Conservation (phyloP, 2,888 invertebrate genomes). For the Chrysopilus asiliformis region DNA sequence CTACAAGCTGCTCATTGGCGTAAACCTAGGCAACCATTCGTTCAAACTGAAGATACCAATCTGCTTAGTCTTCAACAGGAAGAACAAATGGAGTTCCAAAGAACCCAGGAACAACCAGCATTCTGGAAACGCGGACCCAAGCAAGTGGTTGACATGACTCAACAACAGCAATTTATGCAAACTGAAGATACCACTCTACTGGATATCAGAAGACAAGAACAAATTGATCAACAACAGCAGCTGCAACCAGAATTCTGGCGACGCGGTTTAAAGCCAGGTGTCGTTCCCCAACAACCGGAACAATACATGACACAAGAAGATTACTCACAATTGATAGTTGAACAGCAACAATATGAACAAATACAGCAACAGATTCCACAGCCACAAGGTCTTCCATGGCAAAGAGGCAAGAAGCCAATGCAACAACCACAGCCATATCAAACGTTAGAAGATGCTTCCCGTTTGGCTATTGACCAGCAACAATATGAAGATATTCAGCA, state of each 20-base stretch:
- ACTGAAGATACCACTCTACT: slow-evolving; percentile 12
- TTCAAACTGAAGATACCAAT: slow-evolving; percentile 11
- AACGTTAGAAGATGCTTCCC: too few species aligned
- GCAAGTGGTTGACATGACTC: slow-evolving; percentile 8
- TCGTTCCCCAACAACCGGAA: too few species aligned
- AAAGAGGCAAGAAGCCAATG: slow-evolving; percentile 14
- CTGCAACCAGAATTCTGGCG: background rate
- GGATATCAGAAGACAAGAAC: background rate
- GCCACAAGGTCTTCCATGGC: slow-evolving; percentile 15
- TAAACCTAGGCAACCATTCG: slow-evolving; percentile 8
- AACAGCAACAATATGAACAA: slow-evolving; percentile 24
- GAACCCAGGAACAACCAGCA: slow-evolving; percentile 17
- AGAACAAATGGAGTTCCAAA: slow-evolving; percentile 13
- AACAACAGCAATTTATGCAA: slow-evolving; percentile 16
- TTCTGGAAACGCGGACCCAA: slow-evolving; percentile 20
- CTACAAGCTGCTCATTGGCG: slow-evolving; percentile 16
- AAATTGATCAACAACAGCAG: background rate
- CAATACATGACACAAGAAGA: background rate
- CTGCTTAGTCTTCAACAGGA: slow-evolving; percentile 11
- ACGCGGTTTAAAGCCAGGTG: too few species aligned
- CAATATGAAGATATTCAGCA: slow-evolving; percentile 25
- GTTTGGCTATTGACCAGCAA: too few species aligned
- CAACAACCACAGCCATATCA: slow-evolving; percentile 13
- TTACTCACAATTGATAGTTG: slow-evolving; percentile 9
- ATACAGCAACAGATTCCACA: background rate